Evolutionary conservation across 2,888 invertebrate species (phyloP), one percentile per base, ranked within the genome.

Genomic region (Folsomia manolachei): DNA sequence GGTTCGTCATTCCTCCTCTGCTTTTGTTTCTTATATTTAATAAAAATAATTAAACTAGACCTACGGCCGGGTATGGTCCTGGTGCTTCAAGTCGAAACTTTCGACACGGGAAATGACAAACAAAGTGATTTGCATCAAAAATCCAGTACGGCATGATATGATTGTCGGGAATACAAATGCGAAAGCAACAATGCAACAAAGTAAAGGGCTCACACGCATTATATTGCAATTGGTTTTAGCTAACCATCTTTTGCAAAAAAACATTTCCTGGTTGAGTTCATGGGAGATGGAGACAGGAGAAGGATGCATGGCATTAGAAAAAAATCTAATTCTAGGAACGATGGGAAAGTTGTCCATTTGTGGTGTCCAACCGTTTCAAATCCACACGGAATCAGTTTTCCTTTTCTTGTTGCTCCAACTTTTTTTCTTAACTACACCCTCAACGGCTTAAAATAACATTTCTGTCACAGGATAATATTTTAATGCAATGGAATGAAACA

Each of bases 271-370:
- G 56, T 56, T 39, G 39, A 14, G 14, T 56, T 56, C 56, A 7
- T 56, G 56, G 56, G 56, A 56, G 56, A 56, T 56, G 56, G n/a
- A 56, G 56, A 56, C 56, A n/a, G 7, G 11, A 56, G 19, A 56
- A 7, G n/a, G 18, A 14, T 56, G 21, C n/a, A n/a, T 19, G 18
- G 21, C n/a, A 56, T 21, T 7, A 56, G 11, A 14, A 56, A 18
- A 56, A 56, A 18, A 56, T 56, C 4, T n/a, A 21, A 56, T 18
- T 56, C 21, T 56, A 14, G 7, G 56, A 56, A 56, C 19, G 56
- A 56, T 56, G 56, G 56, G 56, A 56, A 56, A 56, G 4, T 56
- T 56, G 56, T 56, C 56, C 56, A 56, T 56, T 56, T 56, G 56
- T 21, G 56, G 56, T 56, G 56, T 56, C 56, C 56, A 56, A 56